These are phyloP conservation scores for Eupeodes luniger DNA, from an alignment of 2,888 invertebrate species.

Conservation along the genomic window DNA sequence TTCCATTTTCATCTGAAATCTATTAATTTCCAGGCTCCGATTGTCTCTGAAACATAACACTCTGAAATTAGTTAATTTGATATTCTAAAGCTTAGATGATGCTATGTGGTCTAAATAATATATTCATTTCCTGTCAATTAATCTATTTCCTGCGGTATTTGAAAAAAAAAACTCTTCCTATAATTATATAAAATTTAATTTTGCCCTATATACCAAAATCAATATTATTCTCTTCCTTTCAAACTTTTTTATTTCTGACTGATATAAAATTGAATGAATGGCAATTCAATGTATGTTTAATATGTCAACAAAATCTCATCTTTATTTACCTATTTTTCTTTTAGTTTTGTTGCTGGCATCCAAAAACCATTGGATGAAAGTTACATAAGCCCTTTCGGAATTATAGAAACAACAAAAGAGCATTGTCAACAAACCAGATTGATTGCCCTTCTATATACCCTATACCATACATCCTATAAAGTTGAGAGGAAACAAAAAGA, in stretches of 20 bases:
- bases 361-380: not conserved
- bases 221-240: not conserved
- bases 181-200: not conserved
- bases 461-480: not conserved
- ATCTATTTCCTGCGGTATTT: too few species aligned
- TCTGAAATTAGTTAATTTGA: too few species aligned
- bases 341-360: not conserved
- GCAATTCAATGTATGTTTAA: not conserved
- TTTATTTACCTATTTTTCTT: constrained; percentile 22
- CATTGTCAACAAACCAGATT: constrained; percentile 46
- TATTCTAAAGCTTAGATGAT: too few species aligned
- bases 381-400: not conserved
- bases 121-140: too few species aligned
- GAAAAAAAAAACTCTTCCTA: not conserved
- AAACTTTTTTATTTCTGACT: not conserved
- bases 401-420: not conserved
- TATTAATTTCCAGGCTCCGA: too few species aligned
- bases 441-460: constrained; percentile 25
- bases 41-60: too few species aligned
- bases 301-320: constrained; percentile 34
- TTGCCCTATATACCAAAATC: not conserved
- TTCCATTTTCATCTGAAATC: too few species aligned
- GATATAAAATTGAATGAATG: not conserved
- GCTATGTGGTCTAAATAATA: too few species aligned
- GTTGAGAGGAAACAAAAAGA: constrained; percentile 19